phyloP scores from a whole-genome alignment of 2,888 invertebrate genomes.

The Eupeodes latifasciatus region DNA sequence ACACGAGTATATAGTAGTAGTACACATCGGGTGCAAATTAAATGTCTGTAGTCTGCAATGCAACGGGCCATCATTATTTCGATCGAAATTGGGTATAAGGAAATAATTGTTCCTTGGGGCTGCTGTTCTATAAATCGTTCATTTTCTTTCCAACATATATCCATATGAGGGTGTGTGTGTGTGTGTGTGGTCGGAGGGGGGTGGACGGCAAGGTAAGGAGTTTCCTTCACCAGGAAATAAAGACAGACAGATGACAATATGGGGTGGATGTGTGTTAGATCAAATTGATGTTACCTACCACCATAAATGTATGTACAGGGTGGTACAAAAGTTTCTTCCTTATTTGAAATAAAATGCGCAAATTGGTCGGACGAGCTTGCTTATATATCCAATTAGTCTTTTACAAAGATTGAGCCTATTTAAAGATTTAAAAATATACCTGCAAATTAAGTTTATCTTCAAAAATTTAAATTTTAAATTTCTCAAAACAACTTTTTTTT shows the following conservation, averaged over 20 bases:
- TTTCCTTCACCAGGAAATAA: slow-evolving; percentile 7
- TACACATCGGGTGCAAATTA: slow-evolving; percentile 71
- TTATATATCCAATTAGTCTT: no score
- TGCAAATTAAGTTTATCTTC: no score
- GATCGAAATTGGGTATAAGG: slow-evolving; percentile 72
- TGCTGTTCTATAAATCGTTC: slow-evolving; percentile 28
- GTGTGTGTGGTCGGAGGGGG: neutral
- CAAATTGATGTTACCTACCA: slow-evolving; percentile 64
- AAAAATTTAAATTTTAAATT: no score
- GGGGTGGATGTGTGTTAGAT: slow-evolving; percentile 43
- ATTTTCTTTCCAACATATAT: neutral
- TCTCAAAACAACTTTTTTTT: no score
- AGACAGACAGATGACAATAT: slow-evolving; percentile 45
- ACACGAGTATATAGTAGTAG: neutral
- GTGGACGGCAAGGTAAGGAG: no score
- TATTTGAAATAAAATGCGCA: no score
- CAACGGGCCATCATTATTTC: slow-evolving; percentile 67
- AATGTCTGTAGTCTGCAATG: slow-evolving; percentile 66
- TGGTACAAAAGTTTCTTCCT: no score
- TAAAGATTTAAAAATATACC: no score
- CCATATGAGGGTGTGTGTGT: neutral
- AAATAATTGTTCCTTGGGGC: slow-evolving; percentile 71
- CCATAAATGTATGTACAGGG: neutral
- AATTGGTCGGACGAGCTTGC: no score
- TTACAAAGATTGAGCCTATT: no score